These are phyloP conservation scores for Antennarius striatus DNA, from an alignment of 2,113 vertebrate genomes.

Conservation along the genomic window DNA sequence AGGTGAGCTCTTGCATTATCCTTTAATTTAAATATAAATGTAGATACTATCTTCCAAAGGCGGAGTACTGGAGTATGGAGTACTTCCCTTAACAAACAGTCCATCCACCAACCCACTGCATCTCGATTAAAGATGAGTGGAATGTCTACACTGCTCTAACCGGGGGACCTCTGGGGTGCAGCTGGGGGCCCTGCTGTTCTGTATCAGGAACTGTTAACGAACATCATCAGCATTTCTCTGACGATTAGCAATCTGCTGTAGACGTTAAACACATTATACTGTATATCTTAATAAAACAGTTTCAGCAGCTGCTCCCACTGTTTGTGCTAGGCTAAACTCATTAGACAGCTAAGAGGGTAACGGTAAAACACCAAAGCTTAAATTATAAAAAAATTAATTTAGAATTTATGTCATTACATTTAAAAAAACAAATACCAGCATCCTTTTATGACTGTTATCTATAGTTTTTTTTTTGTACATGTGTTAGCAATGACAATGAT, in stretches of 20 bases:
- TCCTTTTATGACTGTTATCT: background rate
- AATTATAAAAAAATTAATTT: background rate
- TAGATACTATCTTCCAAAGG: background rate
- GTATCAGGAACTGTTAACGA: background rate
- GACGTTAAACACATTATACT: background rate
- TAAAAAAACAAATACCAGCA: background rate
- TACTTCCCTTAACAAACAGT: background rate
- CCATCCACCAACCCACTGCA: no score
- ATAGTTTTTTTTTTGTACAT: background rate
- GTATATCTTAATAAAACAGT: background rate
- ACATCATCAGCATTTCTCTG: background rate
- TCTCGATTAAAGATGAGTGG: no score
- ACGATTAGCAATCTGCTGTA: background rate
- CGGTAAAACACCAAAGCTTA: background rate
- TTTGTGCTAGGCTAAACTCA: background rate
- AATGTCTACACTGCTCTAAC: no score
- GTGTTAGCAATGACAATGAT: background rate
- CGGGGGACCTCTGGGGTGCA: background rate
- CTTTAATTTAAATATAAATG: no score
- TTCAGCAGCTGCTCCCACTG: background rate
- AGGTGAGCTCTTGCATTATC: no score
- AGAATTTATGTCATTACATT: no score
- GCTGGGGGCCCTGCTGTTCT: background rate
- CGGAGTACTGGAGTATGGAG: no score
- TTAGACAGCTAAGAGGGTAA: background rate